Evolutionary conservation across 2,113 vertebrate genomes (phyloP).

Genomic region (rat (Rattus norvegicus)): DNA sequence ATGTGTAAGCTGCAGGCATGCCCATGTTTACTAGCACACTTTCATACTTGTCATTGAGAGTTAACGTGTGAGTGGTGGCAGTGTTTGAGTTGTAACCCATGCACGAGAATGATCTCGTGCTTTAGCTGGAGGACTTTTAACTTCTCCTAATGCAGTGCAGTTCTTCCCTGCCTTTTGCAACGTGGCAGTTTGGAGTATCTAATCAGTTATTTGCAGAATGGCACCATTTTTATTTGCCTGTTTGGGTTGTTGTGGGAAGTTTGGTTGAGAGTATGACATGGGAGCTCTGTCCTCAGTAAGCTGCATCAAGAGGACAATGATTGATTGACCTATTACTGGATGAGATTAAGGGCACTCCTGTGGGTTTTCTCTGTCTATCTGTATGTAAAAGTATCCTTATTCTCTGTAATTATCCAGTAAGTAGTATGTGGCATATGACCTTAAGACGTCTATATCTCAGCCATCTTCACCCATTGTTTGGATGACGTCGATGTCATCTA

Average conservation of each 20-base stretch:
- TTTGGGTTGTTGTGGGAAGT: neutral
- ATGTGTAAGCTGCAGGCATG: neutral
- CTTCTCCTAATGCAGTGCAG: neutral
- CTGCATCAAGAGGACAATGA: neutral
- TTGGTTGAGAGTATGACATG: neutral
- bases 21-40: neutral
- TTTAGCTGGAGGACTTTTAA: neutral
- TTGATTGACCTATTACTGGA: neutral
- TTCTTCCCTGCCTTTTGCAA: neutral
- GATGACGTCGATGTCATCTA: neutral
- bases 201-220: neutral
- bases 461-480: neutral
- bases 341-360: neutral
- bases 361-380: neutral
- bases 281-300: neutral
- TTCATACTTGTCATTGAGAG: neutral
- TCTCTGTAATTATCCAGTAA: neutral
- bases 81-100: neutral
- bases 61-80: no score
- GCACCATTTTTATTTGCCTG: neutral
- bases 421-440: neutral
- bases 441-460: neutral
- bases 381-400: neutral
- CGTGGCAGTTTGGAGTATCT: neutral
- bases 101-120: neutral